Base-by-base conservation (phyloP, 2,888 invertebrate genomes). In the Pseudanteris insignis region DNA sequence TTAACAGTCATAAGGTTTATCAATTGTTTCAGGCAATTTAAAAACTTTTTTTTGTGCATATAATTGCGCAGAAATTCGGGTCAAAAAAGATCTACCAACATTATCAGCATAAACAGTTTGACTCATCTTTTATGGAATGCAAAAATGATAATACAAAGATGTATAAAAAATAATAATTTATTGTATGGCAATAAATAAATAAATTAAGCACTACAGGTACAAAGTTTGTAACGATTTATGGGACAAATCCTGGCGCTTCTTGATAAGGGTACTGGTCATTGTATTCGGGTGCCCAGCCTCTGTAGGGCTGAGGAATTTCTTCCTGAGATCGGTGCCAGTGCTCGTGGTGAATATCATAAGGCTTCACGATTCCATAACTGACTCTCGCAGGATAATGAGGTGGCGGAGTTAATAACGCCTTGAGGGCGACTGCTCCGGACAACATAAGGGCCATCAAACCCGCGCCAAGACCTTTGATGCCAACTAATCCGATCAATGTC, bases 381-480 rank as follows among this genome's bases (percentile, higher is more conserved):
- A 80, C 71, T 15, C 77, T 69, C 2, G 80, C 64, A n/a, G 76
- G 73, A 11, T 70, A 68, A 14, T 72, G 41, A 6, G 67, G 61
- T 2, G 73, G 68, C 2, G 75, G 74, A 11, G 77, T 74, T 8
- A 79, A 53, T 6, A 78, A 65, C n/a, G 76, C 70, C 38, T 78
- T 79, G 1, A 79, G 59, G 44, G 75, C 76, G 0, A 79, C 71
- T 2, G 78, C 78, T 4, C 85, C 86, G 13, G 87, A 85, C 26
- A 88, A 80, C 25, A 86, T 78, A 60, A 88, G 80, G 15, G 88
- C 86, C 63, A 86, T 81, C 32, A 86, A 72, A 37, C 88, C 86
- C 18, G 85, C 83, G 53, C 85, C 86, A 44, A 88, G 81, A 46
- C 86, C 87, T 77, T 87, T 88, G 68, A 88, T 83, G 5, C 88